phyloP scores from a whole-genome alignment of 2,888 invertebrate genomes.

The Ectemnius continuus region DNA sequence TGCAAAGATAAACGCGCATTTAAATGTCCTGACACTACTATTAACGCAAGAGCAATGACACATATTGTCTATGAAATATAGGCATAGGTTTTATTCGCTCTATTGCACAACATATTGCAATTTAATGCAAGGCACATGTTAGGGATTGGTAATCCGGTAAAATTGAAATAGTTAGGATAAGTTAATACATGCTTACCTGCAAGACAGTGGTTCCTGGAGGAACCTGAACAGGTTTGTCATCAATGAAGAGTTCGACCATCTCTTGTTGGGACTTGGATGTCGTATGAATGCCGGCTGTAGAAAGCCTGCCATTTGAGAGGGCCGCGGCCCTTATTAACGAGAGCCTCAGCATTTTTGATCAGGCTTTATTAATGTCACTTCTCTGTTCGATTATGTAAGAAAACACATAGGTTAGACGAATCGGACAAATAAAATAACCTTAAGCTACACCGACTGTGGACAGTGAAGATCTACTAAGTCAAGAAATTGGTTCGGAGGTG shows the following conservation, averaged over 20 bases:
- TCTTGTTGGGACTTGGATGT: constrained; percentile 80
- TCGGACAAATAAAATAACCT: constrained; percentile 25
- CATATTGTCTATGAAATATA: not conserved
- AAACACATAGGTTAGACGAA: constrained; percentile 29
- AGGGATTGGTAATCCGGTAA: not conserved
- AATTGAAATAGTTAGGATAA: not conserved
- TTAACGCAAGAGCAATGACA: not conserved
- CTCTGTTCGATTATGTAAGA: constrained; percentile 50
- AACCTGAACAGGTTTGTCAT: constrained; percentile 96
- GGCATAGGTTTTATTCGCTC: not conserved
- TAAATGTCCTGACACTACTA: too few relatives aligned
- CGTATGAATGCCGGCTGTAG: constrained; percentile 74
- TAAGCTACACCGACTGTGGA: constrained; percentile 11
- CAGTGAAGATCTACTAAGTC: too few relatives aligned
- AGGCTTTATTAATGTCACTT: constrained; percentile 14
- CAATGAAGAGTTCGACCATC: constrained; percentile 96
- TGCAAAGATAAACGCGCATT: constrained; percentile 73
- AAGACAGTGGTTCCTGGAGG: constrained; percentile 98
- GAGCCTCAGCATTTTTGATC: constrained; percentile 85
- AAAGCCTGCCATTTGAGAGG: constrained; percentile 76
- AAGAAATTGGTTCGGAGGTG: too few relatives aligned
- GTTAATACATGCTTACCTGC: constrained; percentile 82
- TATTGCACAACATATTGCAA: not conserved
- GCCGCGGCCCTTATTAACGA: constrained; percentile 83
- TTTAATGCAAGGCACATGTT: not conserved